Conservation (phyloP, 2,113 vertebrate genomes). For the Otis tarda region DNA sequence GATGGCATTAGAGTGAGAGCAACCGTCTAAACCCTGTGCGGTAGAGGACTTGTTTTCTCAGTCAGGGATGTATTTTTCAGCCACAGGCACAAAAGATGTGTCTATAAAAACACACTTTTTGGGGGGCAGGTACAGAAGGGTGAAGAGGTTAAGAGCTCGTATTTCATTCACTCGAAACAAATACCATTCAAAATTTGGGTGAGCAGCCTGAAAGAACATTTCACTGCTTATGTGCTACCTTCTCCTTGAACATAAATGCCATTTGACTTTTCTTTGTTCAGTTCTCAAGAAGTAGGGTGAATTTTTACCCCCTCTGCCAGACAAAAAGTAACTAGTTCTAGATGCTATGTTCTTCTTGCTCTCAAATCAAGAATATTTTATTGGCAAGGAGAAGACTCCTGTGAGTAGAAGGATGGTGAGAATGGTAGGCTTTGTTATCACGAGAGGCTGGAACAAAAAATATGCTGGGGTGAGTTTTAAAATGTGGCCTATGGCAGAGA, state of each 20-base stretch:
- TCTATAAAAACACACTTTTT: background rate
- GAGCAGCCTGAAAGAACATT: background rate
- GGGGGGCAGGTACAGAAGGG: background rate
- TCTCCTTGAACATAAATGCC: background rate
- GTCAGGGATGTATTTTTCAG: background rate
- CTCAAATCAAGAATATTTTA: background rate
- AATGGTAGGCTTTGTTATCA: background rate
- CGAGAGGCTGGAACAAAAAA: background rate
- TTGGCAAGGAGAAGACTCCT: background rate
- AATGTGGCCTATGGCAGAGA: background rate
- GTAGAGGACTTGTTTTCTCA: background rate
- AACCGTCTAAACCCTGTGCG: background rate
- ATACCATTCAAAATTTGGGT: background rate
- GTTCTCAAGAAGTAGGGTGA: background rate
- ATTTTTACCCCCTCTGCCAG: background rate
- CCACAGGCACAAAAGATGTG: background rate
- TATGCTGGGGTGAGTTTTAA: background rate
- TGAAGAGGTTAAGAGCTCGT: background rate
- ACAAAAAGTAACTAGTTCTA: background rate
- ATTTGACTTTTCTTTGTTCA: background rate
- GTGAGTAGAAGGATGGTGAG: background rate
- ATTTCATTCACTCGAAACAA: background rate
- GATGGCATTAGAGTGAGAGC: background rate
- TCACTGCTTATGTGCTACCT: background rate
- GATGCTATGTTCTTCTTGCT: background rate